Base-by-base conservation (phyloP, 2,113 vertebrate species). In the Clinocottus analis region DNA sequence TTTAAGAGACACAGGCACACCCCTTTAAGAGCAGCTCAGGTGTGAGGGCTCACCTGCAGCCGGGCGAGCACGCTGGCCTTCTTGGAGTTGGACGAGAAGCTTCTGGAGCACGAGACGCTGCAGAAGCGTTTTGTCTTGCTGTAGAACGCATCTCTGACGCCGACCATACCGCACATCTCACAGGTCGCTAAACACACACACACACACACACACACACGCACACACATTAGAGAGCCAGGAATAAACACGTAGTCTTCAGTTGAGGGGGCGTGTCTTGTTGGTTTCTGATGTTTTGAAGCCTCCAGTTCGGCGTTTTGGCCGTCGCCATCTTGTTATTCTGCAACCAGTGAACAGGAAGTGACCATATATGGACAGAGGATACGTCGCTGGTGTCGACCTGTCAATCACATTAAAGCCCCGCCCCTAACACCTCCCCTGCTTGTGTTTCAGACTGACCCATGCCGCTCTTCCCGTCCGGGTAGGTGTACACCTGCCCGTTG, bases 91-190 rank as follows among this genome's bases (percentile, higher is more conserved):
- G 98, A 99, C 0, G 97, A 98, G 59, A 96, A 99, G 89, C 98
- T 99, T 89, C 98, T 95, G 85, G 98, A 99, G 91, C 98, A 99
- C 0, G 97, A 99, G 65, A 99, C 98, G 23, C 97, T 99, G 93
- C 98, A 99, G 95, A 99, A 99, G 59, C 98, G 95, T 79, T 99
- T 99, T 51, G 98, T 99, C 94, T 99, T 99, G 85, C 97, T 98
- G 91, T 99, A 98, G 95, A 99, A 99, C 37, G 98, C 98, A 1
- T 98, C 97, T 83, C 97, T 93, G 75, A 99, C 97, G 1, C 98
- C 98, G 72, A 98, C 96, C 97, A 98, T 98, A 0, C 97, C 97
- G 69, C 98, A 98, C 97, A 98, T 98, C 90, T 98, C 98, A 59
- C 98, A 99, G 31, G 97, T 99, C 4, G 98, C 98, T 99, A 75